A percentile compares a stretch with the other conserved stretches of the same genome.
Evolutionary conservation across 2,113 vertebrate genomes (phyloP).

Genomic region (Platysternon megacephalum): DNA sequence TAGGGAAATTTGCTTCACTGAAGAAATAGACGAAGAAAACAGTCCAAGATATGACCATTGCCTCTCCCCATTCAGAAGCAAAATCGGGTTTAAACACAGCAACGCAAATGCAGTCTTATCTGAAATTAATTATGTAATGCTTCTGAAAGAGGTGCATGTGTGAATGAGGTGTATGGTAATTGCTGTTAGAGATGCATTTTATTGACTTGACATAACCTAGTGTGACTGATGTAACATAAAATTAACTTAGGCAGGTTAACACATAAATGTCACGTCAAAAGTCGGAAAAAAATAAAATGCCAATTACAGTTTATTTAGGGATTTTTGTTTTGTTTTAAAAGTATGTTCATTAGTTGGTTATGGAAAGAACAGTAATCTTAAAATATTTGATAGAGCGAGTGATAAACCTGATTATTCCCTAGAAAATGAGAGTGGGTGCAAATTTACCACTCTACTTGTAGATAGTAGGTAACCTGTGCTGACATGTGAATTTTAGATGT

Average conservation of each 20-base stretch:
- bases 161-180: neutral
- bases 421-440: neutral
- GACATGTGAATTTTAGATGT: neutral
- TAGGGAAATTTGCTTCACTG: neutral
- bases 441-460: neutral
- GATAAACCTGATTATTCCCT: neutral
- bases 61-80: neutral
- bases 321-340: neutral
- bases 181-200: neutral
- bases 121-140: slow-evolving; percentile 4
- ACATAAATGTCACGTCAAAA: neutral
- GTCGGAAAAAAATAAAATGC: slow-evolving; percentile 16
- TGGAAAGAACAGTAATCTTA: neutral
- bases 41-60: neutral
- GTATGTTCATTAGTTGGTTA: neutral
- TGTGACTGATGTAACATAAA: neutral
- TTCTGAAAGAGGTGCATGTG: neutral
- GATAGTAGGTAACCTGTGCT: neutral
- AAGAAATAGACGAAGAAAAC: neutral
- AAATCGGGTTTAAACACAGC: slow-evolving; percentile 14
- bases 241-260: slow-evolving; percentile 3
- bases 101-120: neutral
- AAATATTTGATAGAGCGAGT: neutral
- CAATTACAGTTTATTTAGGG: neutral
- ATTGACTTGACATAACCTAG: neutral